Base-by-base conservation (phyloP, 1,140 invertebrate genomes). In the Pissodes strobi region DNA sequence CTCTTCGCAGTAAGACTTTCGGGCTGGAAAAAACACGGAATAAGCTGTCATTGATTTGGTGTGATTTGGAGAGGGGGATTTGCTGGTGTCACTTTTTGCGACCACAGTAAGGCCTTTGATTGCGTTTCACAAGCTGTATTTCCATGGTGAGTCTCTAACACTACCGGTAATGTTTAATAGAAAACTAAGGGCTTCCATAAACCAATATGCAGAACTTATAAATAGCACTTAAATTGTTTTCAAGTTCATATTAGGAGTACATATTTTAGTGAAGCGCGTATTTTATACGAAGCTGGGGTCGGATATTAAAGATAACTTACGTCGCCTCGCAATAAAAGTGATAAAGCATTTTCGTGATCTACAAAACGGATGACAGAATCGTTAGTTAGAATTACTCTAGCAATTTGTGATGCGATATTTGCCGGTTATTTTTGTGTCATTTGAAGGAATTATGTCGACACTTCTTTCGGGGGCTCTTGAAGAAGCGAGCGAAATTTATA, bases 291-390 rank as follows among this genome's bases (percentile, higher is more conserved):
- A 2, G 45, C 45, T 22, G 21, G 27, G 38, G 43, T 49, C 57
- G 57, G 43, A 49, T 55, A 63, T 63, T 63, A 63, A 63, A 63
- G 60, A 63, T 63, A 63, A 63, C 49, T 55, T 62, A 57, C 46
- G 65, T 67, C 58, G 58, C 12, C 58, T 61, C 19, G 58, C 59
- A 62, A 67, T 62, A 62, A 56, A 67, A 62, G 65, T 67, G 65
- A 67, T 67, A 52, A 62, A 67, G 53, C 65, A 67, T 67, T 67
- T 67, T 67, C 59, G 65, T 62, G 65, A 61, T 67, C 27, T 67
- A 67, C 51, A 48, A 55, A 63, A 63, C 60, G 60, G 60, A 53
- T 55, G 60, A 55, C 58, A 56, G 23, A 27, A 45, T 67, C 65
- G 58, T 67, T 67, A 62, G 52, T 67, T 58, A 67, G 65, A 41